Percentiles rank a stretch among this genome's conserved stretches.
These are phyloP conservation scores for Nestor notabilis DNA, from an alignment of 2,113 vertebrate species.

Conservation along the genomic window DNA sequence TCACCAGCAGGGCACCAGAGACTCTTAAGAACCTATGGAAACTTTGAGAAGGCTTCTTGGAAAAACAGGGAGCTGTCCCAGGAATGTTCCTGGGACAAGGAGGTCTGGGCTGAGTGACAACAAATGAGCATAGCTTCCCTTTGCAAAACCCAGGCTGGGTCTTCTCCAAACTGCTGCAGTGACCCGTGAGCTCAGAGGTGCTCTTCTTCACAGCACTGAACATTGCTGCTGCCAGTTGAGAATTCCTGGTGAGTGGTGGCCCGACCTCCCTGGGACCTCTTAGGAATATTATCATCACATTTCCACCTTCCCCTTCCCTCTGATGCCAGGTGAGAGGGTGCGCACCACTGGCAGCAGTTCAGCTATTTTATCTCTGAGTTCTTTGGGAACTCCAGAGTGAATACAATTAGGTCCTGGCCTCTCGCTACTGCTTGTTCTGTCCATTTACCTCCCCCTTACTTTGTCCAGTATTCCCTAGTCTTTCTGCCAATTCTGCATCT, in stretches of 20 bases:
- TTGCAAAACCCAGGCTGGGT: not conserved
- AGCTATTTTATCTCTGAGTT: not conserved
- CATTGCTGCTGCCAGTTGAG: not conserved
- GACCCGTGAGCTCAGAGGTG: not conserved
- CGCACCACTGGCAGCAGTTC: not conserved
- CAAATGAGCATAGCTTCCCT: not conserved
- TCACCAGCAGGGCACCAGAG: not conserved
- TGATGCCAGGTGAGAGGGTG: not conserved
- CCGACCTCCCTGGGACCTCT: not conserved
- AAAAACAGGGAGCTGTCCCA: not conserved
- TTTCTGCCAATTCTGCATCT: not conserved
- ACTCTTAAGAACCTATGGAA: not conserved
- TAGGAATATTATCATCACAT: not conserved
- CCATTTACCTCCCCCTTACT: not conserved
- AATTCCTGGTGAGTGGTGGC: not conserved
- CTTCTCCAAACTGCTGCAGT: not conserved
- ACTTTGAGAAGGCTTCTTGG: not conserved
- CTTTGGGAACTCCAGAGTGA: not conserved
- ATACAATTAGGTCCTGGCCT: not conserved
- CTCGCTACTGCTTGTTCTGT: accelerated
- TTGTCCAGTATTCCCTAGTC: not conserved
- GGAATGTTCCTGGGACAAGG: not conserved
- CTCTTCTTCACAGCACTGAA: not conserved
- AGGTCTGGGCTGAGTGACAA: not conserved
- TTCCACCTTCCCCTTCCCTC: not conserved